Percentiles rank a stretch among this genome's conserved stretches.
phyloP scores from a whole-genome alignment of 2,888 invertebrate species.

The Choreutis nemorana region DNA sequence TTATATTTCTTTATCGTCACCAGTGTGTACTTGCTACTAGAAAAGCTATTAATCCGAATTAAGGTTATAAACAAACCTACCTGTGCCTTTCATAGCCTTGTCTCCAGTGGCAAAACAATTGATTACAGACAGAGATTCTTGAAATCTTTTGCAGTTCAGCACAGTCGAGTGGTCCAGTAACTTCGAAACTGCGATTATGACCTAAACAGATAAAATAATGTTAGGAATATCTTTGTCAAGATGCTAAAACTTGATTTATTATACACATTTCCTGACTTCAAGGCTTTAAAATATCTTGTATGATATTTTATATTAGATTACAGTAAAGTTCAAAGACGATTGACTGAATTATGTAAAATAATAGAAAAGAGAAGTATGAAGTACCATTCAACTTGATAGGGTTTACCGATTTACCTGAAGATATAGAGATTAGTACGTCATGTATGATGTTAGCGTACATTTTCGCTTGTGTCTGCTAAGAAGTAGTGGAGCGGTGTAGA shows the following conservation, averaged over 20 bases:
- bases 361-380: too few relatives aligned
- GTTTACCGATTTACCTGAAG: too few relatives aligned
- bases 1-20: too few relatives aligned
- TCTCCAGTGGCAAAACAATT: conserved; percentile 94
- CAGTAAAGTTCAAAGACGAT: too few relatives aligned
- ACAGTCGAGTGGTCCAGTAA: conserved; percentile 91
- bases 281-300: too few relatives aligned
- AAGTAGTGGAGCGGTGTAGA: conserved; percentile 78
- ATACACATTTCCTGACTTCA: too few relatives aligned
- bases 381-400: too few relatives aligned
- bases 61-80: conserved; percentile 35
- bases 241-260: too few relatives aligned
- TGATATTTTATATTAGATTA: too few relatives aligned
- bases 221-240: not conserved
- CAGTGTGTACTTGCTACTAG: not conserved
- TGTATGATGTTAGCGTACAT: too few relatives aligned
- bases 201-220: conserved; percentile 59
- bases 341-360: too few relatives aligned
- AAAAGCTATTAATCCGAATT: not conserved
- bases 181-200: conserved; percentile 95
- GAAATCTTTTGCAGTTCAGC: conserved; percentile 91
- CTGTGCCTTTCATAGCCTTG: conserved; percentile 93
- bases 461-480: conserved; percentile 81
- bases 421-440: too few relatives aligned
- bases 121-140: conserved; percentile 90